These are phyloP conservation scores for Ovis canadensis DNA, from an alignment of 2,113 vertebrate species.

Conservation along the genomic window DNA sequence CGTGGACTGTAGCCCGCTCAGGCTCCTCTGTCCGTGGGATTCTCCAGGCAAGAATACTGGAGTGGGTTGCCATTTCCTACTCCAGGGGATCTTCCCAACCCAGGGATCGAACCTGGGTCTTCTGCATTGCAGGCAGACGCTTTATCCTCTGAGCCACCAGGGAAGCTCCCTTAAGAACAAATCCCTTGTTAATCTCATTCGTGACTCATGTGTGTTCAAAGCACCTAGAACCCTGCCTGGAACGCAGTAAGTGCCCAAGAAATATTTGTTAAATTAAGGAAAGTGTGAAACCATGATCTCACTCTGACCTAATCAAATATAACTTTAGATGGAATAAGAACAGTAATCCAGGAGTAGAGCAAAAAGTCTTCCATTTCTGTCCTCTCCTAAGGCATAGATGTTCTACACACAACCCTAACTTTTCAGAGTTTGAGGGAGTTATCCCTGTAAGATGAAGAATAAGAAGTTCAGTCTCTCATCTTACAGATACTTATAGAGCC, in stretches of 20 bases:
- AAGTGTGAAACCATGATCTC: background rate
- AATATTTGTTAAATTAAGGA: background rate
- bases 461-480: background rate
- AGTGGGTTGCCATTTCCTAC: too few relatives aligned
- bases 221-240: background rate
- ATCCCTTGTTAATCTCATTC: background rate
- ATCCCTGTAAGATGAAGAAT: background rate
- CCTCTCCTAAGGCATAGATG: background rate
- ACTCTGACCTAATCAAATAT: background rate
- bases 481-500: background rate
- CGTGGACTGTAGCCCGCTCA: too few relatives aligned
- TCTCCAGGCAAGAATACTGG: too few relatives aligned
- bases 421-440: background rate
- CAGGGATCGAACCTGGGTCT: too few relatives aligned
- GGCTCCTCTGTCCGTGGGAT: too few relatives aligned
- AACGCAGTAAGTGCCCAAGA: background rate
- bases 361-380: background rate
- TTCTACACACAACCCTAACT: background rate
- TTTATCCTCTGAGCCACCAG: too few relatives aligned
- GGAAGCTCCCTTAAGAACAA: background rate
- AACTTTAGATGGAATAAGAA: background rate
- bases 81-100: too few relatives aligned
- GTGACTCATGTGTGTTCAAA: background rate
- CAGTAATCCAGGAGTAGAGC: background rate
- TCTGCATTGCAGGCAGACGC: too few relatives aligned